Percentiles rank a stretch among this genome's conserved stretches.
Conservation (phyloP, 2,888 invertebrate species). For the Nezara viridula region DNA sequence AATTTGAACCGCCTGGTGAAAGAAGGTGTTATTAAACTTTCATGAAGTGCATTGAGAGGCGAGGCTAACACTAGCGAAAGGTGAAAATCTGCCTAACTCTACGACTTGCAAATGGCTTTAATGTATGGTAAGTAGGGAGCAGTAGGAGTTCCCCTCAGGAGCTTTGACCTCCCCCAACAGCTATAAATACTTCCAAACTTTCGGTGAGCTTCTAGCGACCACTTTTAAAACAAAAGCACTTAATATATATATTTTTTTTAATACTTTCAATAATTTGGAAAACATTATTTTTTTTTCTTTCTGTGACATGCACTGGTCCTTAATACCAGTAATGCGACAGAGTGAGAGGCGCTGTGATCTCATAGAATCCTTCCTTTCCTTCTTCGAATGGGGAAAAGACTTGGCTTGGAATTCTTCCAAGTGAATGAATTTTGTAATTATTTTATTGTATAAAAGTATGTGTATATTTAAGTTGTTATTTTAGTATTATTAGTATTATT, state of each 20-base stretch:
- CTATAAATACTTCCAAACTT: slow-evolving; percentile 35
- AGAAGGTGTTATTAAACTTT: not conserved
- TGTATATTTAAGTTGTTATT: no score
- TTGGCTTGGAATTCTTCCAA: no score
- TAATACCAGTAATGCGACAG: no score
- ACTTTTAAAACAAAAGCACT: not conserved
- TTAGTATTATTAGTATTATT: no score
- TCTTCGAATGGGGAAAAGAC: no score
- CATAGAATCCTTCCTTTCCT: no score
- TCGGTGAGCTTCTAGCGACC: no score
- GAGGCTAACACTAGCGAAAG: not conserved
- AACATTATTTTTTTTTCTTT: no score
- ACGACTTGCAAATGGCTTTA: slow-evolving; percentile 39
- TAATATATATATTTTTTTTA: not conserved
- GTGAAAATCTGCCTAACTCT: slow-evolving; percentile 39
- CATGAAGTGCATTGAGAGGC: not conserved
- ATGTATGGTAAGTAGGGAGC: slow-evolving; percentile 9
- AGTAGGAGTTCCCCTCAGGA: not conserved
- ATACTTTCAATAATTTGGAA: not conserved
- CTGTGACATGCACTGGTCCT: no score
- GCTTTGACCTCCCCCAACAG: not conserved
- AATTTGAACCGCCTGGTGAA: not conserved
- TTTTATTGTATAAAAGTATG: no score
- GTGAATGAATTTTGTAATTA: no score
- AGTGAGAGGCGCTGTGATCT: no score